Evolutionary conservation across 2,888 invertebrate genomes (phyloP), one percentile per base, ranked within the genome.

Genomic region (Linhomoeus sp.): DNA sequence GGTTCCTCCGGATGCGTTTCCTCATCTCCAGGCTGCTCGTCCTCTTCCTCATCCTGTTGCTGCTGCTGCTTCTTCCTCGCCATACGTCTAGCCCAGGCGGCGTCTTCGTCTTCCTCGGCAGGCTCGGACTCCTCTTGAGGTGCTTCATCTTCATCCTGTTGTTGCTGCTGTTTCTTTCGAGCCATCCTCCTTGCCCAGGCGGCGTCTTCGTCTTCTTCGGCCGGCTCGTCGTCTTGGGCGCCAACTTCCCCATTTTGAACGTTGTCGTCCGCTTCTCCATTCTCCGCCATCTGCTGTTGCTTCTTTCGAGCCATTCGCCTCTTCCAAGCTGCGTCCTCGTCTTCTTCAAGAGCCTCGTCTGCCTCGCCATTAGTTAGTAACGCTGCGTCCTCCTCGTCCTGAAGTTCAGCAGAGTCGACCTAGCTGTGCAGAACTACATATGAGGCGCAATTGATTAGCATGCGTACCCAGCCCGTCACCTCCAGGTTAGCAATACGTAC

Each of bases 301-400:
- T 22, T 17, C 19, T 46, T 46, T 3, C 45, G 24, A 7, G 15
- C 26, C 23, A n/a, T 25, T 12, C 37, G 19, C 46, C 41, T 35
- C 3, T 20, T 40, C 48, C 35, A 20, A 9, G 24, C 48, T 33
- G 45, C 46, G 5, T 41, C 45, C 22, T 17, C 15, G 17, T 47
- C 45, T 19, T 47, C 46, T 24, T 36, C 46, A 24, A 12, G 20
- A 14, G 20, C 2, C 15, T 23, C 41, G 3, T 33, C 38, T 15
- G 3, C 25, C 24, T 39, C 48, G n/a, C 2, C 39, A 24, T 36
- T 7, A 24, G 48, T 26, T 3, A 5, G 26, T 23, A 41, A 46
- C 14, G 7, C 22, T 3, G 3, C 42, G 33, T 22, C 67, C 59
- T 56, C 58, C 3, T 64, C 56, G 47, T 35, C 3, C 19, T 39